Evolutionary conservation across 2,113 vertebrate genomes (phyloP).

Genomic region (Oreochromis spilurus): DNA sequence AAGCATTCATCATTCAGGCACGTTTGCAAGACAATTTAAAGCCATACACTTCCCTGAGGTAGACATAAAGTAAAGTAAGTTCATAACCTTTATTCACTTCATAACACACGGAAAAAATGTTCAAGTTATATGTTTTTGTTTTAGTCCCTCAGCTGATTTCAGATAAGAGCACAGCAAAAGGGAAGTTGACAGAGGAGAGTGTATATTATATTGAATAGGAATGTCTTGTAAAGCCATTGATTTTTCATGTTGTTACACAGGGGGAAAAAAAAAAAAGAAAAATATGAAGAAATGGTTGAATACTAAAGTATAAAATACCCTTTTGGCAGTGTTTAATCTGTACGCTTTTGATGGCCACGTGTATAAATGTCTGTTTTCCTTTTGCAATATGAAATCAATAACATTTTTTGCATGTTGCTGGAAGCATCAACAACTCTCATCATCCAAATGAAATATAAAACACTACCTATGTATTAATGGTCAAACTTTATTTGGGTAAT

Average conservation of each 20-base stretch:
- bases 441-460: slow-evolving; percentile 35
- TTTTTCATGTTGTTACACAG: slow-evolving; percentile 55
- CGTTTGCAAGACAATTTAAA: slow-evolving; percentile 68
- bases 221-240: slow-evolving; percentile 59
- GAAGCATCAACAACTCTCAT: slow-evolving; percentile 17
- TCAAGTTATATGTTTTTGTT: slow-evolving; percentile 49
- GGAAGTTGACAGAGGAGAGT: slow-evolving; percentile 7
- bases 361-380: slow-evolving; percentile 28
- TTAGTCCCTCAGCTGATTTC: slow-evolving; percentile 35
- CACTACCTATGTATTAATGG: slow-evolving; percentile 46
- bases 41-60: slow-evolving; percentile 75
- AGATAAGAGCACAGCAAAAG: slow-evolving; percentile 61
- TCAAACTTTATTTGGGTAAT: slow-evolving; percentile 40
- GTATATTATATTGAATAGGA: slow-evolving; percentile 47
- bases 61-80: slow-evolving; percentile 44
- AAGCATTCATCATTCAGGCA: slow-evolving; percentile 61
- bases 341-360: slow-evolving; percentile 45
- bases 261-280: neutral
- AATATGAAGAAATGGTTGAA: slow-evolving; percentile 32
- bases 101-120: neutral
- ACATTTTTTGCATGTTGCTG: slow-evolving; percentile 43
- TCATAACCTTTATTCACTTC: slow-evolving; percentile 21
- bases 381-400: slow-evolving; percentile 5
- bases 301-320: slow-evolving; percentile 61
- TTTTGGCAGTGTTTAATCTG: slow-evolving; percentile 54